These are phyloP conservation scores for Papilio demoleus DNA, from an alignment of 2,888 invertebrate species.

Conservation along the genomic window DNA sequence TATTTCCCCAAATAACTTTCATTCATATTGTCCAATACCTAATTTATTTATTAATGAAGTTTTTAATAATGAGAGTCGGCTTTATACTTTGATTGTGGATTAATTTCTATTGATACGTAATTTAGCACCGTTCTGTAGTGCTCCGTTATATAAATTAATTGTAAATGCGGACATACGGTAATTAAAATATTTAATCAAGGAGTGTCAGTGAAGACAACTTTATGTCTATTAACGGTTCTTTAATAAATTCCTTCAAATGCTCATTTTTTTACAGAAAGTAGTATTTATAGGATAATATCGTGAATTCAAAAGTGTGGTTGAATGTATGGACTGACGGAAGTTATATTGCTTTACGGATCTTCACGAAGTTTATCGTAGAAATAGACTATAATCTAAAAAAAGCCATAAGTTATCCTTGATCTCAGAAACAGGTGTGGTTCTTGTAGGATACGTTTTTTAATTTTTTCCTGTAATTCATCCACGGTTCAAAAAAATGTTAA, in stretches of 20 bases:
- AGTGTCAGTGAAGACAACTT: background rate
- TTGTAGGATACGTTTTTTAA: too few species aligned
- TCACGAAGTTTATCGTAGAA: too few species aligned
- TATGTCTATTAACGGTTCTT: constrained; percentile 4
- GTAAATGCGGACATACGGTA: constrained; percentile 6
- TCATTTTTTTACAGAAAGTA: background rate
- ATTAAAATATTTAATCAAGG: constrained; percentile 29
- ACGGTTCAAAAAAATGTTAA: too few species aligned
- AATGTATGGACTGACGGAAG: too few species aligned
- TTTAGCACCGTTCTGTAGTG: constrained; percentile 46
- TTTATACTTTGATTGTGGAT: constrained; percentile 10
- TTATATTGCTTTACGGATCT: too few species aligned
- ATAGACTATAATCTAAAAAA: too few species aligned
- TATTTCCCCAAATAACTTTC: background rate
- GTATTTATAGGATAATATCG: background rate
- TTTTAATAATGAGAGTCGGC: background rate
- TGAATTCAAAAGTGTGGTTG: too few species aligned
- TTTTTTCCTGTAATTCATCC: too few species aligned
- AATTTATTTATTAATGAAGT: background rate
- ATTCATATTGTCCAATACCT: background rate
- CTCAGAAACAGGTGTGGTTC: too few species aligned
- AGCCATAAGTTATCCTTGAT: too few species aligned
- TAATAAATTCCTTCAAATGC: background rate
- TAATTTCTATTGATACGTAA: constrained; percentile 22
- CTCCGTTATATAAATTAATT: constrained; percentile 38